Evolutionary conservation across 2,113 vertebrate genomes (phyloP), one percentile per base, ranked within the genome.

Genomic region (Chionodraco myersi): DNA sequence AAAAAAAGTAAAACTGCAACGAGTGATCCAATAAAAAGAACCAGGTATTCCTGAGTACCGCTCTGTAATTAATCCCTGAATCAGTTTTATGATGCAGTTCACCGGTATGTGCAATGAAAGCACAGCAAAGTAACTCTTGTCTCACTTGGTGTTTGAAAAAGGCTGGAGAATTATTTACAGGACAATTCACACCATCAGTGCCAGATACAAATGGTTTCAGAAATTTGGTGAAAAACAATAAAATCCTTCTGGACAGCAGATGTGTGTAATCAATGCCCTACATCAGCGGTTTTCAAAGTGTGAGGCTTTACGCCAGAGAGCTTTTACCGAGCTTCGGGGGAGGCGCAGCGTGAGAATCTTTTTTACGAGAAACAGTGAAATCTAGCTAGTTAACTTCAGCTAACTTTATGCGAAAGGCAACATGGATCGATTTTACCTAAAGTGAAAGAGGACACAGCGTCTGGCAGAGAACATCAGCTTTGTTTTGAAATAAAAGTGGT

Each of bases 31-130:
- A 85, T 89, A 91, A 92, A 93, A 91, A 83, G 3, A 56, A 80
- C 65, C 71, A 44, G 76, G 81, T 87, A 85, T 90, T 90, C 76
- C 86, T 78, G 73, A 61, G 61, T 83, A 82, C 72, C 69, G 79
- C 92, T 90, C 78, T 82, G 72, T 90, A 92, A 92, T 94, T 89
- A 89, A 91, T 92, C 60, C 86, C 30, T 86, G 86, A 86, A 92
- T 92, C 66, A 63, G 77, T 85, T 93, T 93, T 90, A 90, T 79
- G 83, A 84, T 57, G 80, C 79, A 56, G 58, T 54, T 77, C 81
- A 82, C 71, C 69, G 78, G 77, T 75, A 88, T 88, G 83, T 79
- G 63, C 56, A 71, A 82, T 84, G 84, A 85, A 74, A 83, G 62
- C 63, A 65, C 60, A 65, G 76, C 56, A 74, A 48, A 73, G 48